phyloP scores from a whole-genome alignment of 1,140 invertebrate species.

The Pentalonia nigronervosa region DNA sequence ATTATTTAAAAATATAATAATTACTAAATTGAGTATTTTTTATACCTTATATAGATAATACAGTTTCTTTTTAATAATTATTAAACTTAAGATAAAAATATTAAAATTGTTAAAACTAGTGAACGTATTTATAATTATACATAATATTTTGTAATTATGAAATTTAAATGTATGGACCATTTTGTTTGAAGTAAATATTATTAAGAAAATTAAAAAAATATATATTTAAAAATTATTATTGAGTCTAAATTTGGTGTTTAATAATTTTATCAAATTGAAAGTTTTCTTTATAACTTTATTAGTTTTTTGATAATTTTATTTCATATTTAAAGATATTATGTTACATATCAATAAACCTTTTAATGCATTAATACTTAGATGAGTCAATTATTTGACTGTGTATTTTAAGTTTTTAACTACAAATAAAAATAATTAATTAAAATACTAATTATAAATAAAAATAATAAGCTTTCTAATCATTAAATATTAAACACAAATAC shows the following conservation, averaged over 20 bases:
- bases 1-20: too few relatives aligned
- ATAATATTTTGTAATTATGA: too few relatives aligned
- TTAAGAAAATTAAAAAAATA: neutral
- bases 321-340: neutral
- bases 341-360: neutral
- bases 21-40: too few relatives aligned
- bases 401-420: neutral
- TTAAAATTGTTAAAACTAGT: neutral
- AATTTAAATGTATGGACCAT: too few relatives aligned
- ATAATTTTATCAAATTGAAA: neutral
- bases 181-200: too few relatives aligned
- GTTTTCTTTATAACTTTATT: neutral
- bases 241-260: neutral
- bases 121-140: neutral
- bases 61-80: neutral
- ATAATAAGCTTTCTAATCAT: neutral
- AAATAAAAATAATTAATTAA: neutral
- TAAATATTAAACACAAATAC: neutral
- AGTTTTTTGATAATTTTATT: neutral
- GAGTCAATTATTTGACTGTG: neutral
- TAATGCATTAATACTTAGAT: too few relatives aligned
- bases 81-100: neutral
- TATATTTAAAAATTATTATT: neutral
- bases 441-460: neutral
- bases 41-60: neutral